Conservation (phyloP, 2,888 invertebrate genomes). For the Gandaritis pyraliata region DNA sequence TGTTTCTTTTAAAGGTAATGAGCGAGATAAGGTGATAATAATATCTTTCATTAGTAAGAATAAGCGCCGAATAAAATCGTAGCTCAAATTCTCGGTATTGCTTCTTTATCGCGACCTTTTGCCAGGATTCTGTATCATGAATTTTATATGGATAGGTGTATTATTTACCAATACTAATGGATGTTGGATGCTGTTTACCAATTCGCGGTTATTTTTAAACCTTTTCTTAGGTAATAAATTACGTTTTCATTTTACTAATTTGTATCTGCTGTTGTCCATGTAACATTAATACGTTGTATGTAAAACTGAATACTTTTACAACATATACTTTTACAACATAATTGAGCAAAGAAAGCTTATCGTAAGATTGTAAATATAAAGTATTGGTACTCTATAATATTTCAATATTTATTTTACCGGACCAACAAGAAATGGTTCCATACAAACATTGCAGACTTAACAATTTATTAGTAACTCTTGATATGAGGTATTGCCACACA, state of each 20-base stretch:
- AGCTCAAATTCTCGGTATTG: constrained; percentile 38
- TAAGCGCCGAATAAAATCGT: constrained; percentile 43
- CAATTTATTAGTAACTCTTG: not conserved
- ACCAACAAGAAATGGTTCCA: constrained; percentile 5
- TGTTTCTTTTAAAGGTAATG: constrained; percentile 54
- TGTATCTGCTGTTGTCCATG: too few relatives aligned
- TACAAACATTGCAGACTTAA: not conserved
- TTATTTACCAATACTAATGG: constrained; percentile 18
- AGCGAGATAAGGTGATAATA: constrained; percentile 58
- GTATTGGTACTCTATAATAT: not conserved
- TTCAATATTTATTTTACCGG: constrained; percentile 3
- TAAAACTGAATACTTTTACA: too few relatives aligned
- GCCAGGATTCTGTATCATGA: constrained; percentile 29
- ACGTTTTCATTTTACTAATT: too few relatives aligned
- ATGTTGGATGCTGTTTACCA: constrained; percentile 13
- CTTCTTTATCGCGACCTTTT: constrained; percentile 36
- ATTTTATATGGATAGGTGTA: constrained; percentile 13
- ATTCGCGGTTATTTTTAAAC: too few relatives aligned
- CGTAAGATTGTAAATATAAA: too few relatives aligned
- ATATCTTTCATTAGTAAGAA: constrained; percentile 52
- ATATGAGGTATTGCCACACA: not conserved
- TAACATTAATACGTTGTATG: too few relatives aligned
- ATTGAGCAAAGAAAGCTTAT: too few relatives aligned
- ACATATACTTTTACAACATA: too few relatives aligned
- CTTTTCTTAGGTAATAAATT: too few relatives aligned